These are phyloP conservation scores for Menidia beryllina DNA, from an alignment of 2,113 vertebrate genomes.

Conservation along the genomic window DNA sequence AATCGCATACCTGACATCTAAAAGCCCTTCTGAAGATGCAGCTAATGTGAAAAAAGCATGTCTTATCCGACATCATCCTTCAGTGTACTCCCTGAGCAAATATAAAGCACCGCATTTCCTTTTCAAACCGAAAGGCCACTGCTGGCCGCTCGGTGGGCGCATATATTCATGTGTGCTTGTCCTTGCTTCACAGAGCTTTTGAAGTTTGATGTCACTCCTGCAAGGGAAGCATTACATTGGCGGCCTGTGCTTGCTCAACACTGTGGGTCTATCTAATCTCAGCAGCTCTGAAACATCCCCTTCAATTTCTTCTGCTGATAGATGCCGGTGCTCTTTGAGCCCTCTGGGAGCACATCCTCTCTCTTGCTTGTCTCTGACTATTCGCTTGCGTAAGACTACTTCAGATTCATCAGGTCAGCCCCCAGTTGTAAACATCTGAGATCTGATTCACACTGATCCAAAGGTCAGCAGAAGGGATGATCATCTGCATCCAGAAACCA, in stretches of 20 bases:
- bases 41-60: constrained; percentile 36
- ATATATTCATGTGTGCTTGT: constrained; percentile 16
- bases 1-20: constrained; percentile 11
- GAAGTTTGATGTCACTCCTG: constrained; percentile 50
- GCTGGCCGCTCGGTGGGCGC: constrained; percentile 5
- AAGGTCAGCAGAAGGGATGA: constrained; percentile 62
- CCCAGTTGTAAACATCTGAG: constrained; percentile 56
- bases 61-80: constrained; percentile 31
- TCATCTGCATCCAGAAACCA: constrained; percentile 46
- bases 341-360: constrained; percentile 55
- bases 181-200: constrained; percentile 28
- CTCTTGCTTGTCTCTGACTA: constrained; percentile 29
- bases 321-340: constrained; percentile 68
- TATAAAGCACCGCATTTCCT: constrained; percentile 53
- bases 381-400: constrained; percentile 50
- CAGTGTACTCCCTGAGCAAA: constrained; percentile 52
- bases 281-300: constrained; percentile 64
- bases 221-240: constrained; percentile 39
- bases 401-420: constrained; percentile 59
- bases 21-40: constrained; percentile 19
- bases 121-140: constrained; percentile 40
- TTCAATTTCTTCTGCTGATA: constrained; percentile 76
- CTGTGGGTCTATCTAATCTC: constrained; percentile 64
- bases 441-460: constrained; percentile 55
- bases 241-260: constrained; percentile 57